A percentile compares a stretch with the other conserved stretches of the same genome.
phyloP scores from a whole-genome alignment of 2,797 vertebrate species.

The Pteropus rufus region DNA sequence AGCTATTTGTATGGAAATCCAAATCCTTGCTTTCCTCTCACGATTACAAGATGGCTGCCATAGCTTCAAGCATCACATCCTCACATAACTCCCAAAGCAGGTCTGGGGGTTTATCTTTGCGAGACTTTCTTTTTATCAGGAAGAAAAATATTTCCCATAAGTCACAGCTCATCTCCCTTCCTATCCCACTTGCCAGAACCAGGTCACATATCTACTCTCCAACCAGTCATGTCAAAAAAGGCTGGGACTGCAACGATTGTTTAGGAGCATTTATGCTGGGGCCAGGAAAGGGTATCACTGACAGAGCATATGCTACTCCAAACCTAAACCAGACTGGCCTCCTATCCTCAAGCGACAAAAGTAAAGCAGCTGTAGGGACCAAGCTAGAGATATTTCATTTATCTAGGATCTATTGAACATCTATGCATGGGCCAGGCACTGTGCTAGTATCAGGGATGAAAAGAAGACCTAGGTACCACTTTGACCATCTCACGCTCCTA shows the following conservation, averaged over 20 bases:
- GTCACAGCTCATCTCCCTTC: neutral
- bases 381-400: neutral
- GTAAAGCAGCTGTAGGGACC: neutral
- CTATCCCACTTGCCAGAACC: neutral
- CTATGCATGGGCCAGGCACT: neutral
- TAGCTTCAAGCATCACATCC: neutral
- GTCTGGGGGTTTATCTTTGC: neutral
- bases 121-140: neutral
- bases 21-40: neutral
- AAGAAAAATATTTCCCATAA: conserved; percentile 24
- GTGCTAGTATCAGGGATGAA: neutral
- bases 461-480: neutral
- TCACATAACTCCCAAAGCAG: neutral
- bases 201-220: neutral
- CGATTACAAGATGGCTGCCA: neutral
- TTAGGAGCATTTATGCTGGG: neutral
- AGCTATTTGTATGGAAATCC: neutral
- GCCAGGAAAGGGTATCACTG: neutral
- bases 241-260: neutral
- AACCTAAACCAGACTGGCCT: neutral
- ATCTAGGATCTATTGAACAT: neutral
- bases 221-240: neutral
- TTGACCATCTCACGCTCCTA: neutral
- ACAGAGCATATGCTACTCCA: neutral
- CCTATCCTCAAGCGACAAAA: neutral